Percentiles rank a stretch among this genome's conserved stretches.
These are phyloP conservation scores for Cynoglossus semilaevis DNA, from an alignment of 2,113 vertebrate species.

Conservation along the genomic window DNA sequence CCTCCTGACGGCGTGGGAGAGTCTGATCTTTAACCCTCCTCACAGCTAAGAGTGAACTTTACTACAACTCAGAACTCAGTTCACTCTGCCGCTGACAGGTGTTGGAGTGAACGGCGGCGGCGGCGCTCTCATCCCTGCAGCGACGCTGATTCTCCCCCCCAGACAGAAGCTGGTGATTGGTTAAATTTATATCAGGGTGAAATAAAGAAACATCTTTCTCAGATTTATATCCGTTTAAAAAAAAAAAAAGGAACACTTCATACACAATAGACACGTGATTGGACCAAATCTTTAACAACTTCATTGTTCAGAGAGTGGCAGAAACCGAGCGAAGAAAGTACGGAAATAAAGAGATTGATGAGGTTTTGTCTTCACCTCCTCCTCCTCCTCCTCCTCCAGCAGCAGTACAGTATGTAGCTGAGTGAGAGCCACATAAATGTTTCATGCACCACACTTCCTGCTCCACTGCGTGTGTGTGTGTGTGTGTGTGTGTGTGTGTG, in stretches of 20 bases:
- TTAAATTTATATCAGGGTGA: conserved; percentile 40
- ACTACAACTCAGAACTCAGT: too few species aligned
- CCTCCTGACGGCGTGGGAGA: conserved; percentile 8
- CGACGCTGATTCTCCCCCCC: conserved; percentile 41
- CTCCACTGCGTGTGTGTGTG: not conserved
- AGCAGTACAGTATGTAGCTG: conserved; percentile 15
- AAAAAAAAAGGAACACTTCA: conserved; percentile 3
- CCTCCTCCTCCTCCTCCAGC: conserved; percentile 13
- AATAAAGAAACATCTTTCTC: conserved; percentile 5
- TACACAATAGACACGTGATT: conserved; percentile 31
- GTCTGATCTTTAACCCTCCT: not conserved
- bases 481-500: conserved; percentile 4
- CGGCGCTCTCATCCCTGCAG: conserved; percentile 5
- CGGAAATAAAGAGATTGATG: conserved; percentile 3
- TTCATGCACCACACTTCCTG: conserved; percentile 46
- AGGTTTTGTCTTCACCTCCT: conserved; percentile 6
- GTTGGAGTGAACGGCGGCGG: too few species aligned
- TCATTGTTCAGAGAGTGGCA: conserved; percentile 14
- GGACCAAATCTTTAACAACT: conserved; percentile 22
- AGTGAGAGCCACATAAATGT: conserved; percentile 52
- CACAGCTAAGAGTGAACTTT: too few species aligned
- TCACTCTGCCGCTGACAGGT: too few species aligned
- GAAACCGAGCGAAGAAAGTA: not conserved
- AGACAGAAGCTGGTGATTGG: conserved; percentile 38
- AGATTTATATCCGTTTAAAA: conserved; percentile 25